A percentile compares a stretch with the other conserved stretches of the same genome.
Conservation (phyloP, 1,140 invertebrate species). For the Latrodectus geometricus region DNA sequence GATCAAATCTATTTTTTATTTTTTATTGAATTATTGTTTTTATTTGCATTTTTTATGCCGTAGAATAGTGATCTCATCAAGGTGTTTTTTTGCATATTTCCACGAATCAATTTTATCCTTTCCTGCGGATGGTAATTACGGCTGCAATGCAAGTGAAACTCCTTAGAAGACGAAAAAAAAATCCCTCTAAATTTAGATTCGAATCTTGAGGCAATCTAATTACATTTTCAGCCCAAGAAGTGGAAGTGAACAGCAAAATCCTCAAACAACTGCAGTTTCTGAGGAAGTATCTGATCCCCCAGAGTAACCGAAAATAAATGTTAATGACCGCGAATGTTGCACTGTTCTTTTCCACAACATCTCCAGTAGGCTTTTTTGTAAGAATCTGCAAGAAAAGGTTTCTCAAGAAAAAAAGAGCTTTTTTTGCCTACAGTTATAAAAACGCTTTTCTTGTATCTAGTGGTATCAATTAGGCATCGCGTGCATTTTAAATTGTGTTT, state of each 20-base stretch:
- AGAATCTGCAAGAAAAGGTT: background rate
- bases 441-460: background rate
- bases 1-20: no score
- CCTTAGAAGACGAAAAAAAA: background rate
- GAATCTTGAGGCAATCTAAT: slow-evolving; percentile 27
- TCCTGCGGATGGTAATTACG: no score
- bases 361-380: background rate
- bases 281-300: slow-evolving; percentile 10
- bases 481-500: background rate
- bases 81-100: no score
- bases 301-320: slow-evolving; percentile 44
- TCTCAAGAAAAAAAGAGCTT: background rate
- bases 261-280: slow-evolving; percentile 23
- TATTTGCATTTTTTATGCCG: no score
- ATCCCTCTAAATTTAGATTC: slow-evolving; percentile 35
- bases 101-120: no score
- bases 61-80: no score
- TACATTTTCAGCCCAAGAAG: slow-evolving; percentile 24
- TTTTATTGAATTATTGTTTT: no score
- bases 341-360: background rate
- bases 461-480: background rate
- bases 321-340: slow-evolving; percentile 8
- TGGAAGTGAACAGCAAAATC: background rate
- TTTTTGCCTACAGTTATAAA: background rate
- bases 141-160: background rate